Evolutionary conservation across 2,888 invertebrate species (phyloP).

Genomic region (Cyrtodaria siliqua): DNA sequence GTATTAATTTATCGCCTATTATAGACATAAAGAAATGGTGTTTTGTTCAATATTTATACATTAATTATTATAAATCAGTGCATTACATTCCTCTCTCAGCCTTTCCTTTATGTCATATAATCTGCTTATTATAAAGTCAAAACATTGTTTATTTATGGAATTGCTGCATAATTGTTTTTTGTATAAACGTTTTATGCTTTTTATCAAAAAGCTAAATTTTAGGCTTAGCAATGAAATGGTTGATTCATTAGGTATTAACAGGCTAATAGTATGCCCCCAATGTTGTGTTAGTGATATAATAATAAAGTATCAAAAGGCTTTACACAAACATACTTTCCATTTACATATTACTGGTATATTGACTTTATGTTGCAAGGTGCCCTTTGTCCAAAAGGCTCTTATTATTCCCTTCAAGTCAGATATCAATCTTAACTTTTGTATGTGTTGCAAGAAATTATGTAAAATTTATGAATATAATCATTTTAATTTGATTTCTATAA

Average conservation of each 20-base stretch:
- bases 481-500: conserved; percentile 9
- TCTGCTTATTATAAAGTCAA: conserved; percentile 28
- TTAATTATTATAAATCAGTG: no score
- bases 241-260: conserved; percentile 41
- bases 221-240: conserved; percentile 44
- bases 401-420: not conserved
- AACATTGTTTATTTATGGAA: conserved; percentile 41
- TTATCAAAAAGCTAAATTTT: conserved; percentile 26
- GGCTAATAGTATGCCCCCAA: conserved; percentile 5
- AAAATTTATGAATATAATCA: conserved; percentile 45
- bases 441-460: not conserved
- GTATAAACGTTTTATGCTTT: conserved; percentile 6
- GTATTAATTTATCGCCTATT: no score
- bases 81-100: no score
- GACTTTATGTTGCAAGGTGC: conserved; percentile 20
- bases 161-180: conserved; percentile 16
- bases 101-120: not conserved
- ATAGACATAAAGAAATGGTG: no score
- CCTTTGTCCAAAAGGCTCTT: not conserved
- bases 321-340: conserved; percentile 39
- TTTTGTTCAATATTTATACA: no score
- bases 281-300: conserved; percentile 56
- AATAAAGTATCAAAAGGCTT: conserved; percentile 22
- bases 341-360: conserved; percentile 55
- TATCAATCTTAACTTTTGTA: not conserved